A percentile compares a stretch with the other conserved stretches of the same genome.
Evolutionary conservation across 2,888 invertebrate genomes (phyloP).

Genomic region (Gortyna flavago): DNA sequence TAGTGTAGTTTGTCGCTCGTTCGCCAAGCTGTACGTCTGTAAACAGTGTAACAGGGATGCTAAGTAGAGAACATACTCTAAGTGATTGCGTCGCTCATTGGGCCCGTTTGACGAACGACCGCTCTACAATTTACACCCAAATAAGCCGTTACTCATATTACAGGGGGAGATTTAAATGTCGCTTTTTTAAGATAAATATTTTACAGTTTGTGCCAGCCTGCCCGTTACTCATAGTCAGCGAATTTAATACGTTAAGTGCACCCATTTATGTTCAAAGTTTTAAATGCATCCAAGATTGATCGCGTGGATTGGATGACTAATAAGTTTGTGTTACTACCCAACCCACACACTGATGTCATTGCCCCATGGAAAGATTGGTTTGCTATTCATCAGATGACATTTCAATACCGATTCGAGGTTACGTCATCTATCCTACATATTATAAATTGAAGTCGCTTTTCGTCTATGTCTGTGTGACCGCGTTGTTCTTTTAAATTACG

Average conservation of each 20-base stretch:
- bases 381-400: conserved; percentile 57
- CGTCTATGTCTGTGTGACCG: neutral
- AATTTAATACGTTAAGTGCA: conserved; percentile 88
- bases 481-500: neutral
- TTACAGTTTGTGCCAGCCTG: conserved; percentile 73
- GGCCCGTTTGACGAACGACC: conserved; percentile 81
- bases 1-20: conserved; percentile 40
- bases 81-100: conserved; percentile 86
- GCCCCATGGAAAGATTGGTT: conserved; percentile 37
- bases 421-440: neutral
- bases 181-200: conserved; percentile 86
- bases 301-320: conserved; percentile 72
- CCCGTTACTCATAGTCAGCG: conserved; percentile 83
- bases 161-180: conserved; percentile 85
- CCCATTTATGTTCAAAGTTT: conserved; percentile 80
- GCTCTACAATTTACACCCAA: conserved; percentile 80
- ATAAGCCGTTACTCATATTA: conserved; percentile 86
- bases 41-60: conserved; percentile 73
- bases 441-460: neutral
- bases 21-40: conserved; percentile 66
- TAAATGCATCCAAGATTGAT: conserved; percentile 78
- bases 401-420: conserved; percentile 35
- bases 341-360: conserved; percentile 44
- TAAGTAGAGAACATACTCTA: conserved; percentile 83
- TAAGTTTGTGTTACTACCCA: conserved; percentile 46